These are phyloP conservation scores for Phocides pigmalion DNA, from an alignment of 1,140 invertebrate genomes.

Conservation along the genomic window DNA sequence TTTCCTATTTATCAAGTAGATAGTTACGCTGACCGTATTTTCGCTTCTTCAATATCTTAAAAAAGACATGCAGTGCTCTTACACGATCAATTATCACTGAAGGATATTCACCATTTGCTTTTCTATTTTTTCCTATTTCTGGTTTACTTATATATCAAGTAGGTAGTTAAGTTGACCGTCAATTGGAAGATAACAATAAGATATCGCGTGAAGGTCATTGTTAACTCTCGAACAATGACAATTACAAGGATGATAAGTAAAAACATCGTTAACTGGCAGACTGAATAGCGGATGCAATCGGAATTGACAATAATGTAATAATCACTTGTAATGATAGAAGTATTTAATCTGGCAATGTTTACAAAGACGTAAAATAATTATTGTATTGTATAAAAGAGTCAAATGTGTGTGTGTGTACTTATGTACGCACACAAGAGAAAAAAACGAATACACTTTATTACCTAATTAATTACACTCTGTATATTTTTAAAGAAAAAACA, in stretches of 20 bases:
- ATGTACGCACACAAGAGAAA: too few species aligned
- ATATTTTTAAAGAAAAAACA: too few species aligned
- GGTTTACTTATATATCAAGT: background rate
- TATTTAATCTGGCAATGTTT: background rate
- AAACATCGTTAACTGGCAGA: background rate
- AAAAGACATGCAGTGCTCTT: background rate
- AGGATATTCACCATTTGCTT: too few species aligned
- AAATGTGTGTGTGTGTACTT: too few species aligned
- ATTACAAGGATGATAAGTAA: slow-evolving; percentile 13
- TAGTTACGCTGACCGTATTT: too few species aligned
- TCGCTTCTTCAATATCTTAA: too few species aligned
- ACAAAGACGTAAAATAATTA: too few species aligned
- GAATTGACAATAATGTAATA: background rate
- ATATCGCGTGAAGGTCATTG: slow-evolving; percentile 12
- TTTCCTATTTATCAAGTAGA: too few species aligned
- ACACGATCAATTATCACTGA: background rate
- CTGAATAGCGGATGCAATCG: background rate
- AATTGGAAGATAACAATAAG: slow-evolving; percentile 3
- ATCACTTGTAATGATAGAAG: background rate
- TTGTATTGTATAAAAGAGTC: too few species aligned
- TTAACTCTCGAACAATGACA: slow-evolving; percentile 11
- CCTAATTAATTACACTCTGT: too few species aligned
- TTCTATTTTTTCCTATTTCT: too few species aligned
- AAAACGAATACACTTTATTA: too few species aligned
- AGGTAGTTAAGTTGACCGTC: slow-evolving; percentile 1